A percentile compares a stretch with the other conserved stretches of the same genome.
These are phyloP conservation scores for Aplidium turbinatum DNA, from an alignment of 23 tunicate species.

Conservation along the genomic window DNA sequence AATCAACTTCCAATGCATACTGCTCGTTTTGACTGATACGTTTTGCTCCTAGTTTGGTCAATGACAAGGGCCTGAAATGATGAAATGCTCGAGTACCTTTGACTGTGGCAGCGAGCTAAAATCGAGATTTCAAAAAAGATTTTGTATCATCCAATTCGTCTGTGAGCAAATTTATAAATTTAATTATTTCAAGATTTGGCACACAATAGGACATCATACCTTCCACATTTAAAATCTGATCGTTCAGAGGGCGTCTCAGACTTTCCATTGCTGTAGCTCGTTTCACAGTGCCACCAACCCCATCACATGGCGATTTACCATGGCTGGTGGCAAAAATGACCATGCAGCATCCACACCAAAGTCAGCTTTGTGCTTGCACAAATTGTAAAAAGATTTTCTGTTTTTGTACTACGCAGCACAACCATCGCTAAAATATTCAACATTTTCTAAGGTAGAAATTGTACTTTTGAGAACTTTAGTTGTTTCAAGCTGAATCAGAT, in stretches of 20 bases:
- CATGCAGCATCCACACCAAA: constrained; percentile 1
- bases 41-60: neutral
- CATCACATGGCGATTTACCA: constrained; percentile 1
- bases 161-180: too few species aligned
- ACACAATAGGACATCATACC: neutral
- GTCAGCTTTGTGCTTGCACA: neutral
- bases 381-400: neutral
- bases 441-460: constrained; percentile 10
- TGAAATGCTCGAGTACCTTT: constrained; percentile 25
- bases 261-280: constrained; percentile 6
- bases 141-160: constrained; percentile 5
- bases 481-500: constrained; percentile 4
- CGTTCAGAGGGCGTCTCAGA: neutral
- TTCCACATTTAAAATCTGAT: constrained; percentile 1
- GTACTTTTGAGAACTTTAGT: neutral
- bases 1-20: constrained; percentile 13
- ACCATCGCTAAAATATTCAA: constrained; percentile 27
- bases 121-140: neutral
- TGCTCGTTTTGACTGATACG: constrained; percentile 17
- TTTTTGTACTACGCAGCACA: constrained; percentile 40
- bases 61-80: constrained; percentile 6
- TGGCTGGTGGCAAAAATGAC: constrained; percentile 5
- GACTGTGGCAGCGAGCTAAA: neutral
- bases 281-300: constrained; percentile 18
- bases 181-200: too few species aligned